Evolutionary conservation across 2,113 vertebrate species (phyloP), one percentile per base, ranked within the genome.

Genomic region (Odobenus rosmarus): DNA sequence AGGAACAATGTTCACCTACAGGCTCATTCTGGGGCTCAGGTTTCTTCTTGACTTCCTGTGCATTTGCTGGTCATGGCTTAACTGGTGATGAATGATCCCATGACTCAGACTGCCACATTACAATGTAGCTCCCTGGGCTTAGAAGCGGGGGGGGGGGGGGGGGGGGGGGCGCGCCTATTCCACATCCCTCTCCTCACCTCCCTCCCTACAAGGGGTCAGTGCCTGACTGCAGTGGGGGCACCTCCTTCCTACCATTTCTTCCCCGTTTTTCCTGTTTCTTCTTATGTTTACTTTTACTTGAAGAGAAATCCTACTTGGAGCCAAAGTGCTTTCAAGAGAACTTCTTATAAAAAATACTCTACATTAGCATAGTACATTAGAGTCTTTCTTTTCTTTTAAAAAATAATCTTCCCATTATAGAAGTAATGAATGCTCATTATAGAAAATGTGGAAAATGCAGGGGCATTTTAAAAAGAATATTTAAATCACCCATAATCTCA

Each of bases 401-500:
- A 95, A 91, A 55, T 64, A 62, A 83, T 57, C 13, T 88, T 72
- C 72, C 93, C 36, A 88, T 87, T 95, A 93, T 9, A 62, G 83
- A 93, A 62, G 21, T 92, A 96, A 97, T 79, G 42, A 33, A 92
- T 59, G 83, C 23, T 95, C 42, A 77, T 93, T 93, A 91, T 33
- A 88, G 26, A 86, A 97, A 92, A 77, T 85, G 42, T 89, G 49
- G 24, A 26, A 96, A 97, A 91, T 51, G 33, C 10, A 67, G n/a
- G 49, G 67, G 9, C 59, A 71, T 88, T 98, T 93, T 7, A 6
- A 57, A 95, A 96, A 89, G 46, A 95, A 84, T 92, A 90, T 79
- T 97, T 80, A 96, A 92, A 71, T 92, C 39, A 57, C 62, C 46
- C 64, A 21, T 92, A 57, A 74, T 64, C 72, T 90, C 82, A 79